Percentiles rank a stretch among this genome's conserved stretches.
These are phyloP conservation scores for Trachops cirrhosus DNA, from an alignment of 2,797 vertebrate genomes.

Conservation along the genomic window DNA sequence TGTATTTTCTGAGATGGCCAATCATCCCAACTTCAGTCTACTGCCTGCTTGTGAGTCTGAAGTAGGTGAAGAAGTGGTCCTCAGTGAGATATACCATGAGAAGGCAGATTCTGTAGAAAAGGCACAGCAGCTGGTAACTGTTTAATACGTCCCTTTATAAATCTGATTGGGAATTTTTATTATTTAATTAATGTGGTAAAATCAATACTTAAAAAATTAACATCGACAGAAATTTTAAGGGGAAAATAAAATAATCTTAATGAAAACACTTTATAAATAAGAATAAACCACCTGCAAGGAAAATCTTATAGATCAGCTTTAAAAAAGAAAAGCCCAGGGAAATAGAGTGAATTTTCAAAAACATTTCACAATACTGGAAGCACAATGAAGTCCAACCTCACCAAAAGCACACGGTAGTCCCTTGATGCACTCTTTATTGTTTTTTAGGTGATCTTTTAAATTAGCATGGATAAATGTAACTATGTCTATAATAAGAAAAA, in stretches of 20 bases:
- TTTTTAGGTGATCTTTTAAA: background rate
- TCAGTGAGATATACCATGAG: background rate
- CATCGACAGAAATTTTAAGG: background rate
- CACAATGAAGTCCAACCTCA: background rate
- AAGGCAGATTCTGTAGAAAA: background rate
- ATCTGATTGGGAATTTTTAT: background rate
- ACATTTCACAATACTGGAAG: background rate
- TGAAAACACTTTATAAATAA: background rate
- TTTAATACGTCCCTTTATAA: background rate
- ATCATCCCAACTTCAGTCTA: background rate
- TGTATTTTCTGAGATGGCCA: background rate
- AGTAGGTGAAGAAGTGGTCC: background rate
- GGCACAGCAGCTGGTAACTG: background rate
- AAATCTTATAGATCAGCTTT: conserved; percentile 22
- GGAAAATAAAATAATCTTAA: conserved; percentile 17
- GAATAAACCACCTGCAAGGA: background rate
- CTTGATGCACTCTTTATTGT: background rate
- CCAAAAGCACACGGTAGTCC: background rate
- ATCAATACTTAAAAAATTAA: conserved; percentile 19
- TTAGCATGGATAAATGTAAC: background rate
- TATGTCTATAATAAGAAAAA: background rate
- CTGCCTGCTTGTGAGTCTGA: background rate
- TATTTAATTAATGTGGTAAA: conserved; percentile 3
- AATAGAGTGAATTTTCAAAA: background rate
- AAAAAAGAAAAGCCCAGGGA: background rate